Evolutionary conservation across 1,140 invertebrate species (phyloP).

Genomic region (Zeugodacus cucurbitae): DNA sequence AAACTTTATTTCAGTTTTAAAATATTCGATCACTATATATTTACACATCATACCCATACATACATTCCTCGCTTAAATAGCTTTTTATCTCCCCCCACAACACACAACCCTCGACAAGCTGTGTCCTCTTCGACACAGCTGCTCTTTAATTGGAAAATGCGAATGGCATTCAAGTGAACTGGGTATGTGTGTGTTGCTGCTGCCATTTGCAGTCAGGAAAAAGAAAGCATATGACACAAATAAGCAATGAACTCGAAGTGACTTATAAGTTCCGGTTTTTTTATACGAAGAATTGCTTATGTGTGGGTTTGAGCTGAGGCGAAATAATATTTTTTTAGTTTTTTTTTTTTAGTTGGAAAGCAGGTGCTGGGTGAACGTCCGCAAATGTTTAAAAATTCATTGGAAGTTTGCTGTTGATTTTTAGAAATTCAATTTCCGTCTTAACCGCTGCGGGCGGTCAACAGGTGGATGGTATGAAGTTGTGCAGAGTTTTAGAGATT

Average conservation of each 20-base stretch:
- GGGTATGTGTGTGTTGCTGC: background rate
- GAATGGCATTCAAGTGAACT: background rate
- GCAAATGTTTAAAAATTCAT: background rate
- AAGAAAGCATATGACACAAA: background rate
- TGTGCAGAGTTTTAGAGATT: background rate
- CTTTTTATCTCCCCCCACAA: background rate
- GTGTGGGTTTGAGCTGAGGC: background rate
- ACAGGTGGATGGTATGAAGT: background rate
- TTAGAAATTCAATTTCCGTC: background rate
- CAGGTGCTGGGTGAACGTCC: background rate
- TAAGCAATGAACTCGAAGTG: background rate
- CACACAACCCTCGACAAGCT: background rate
- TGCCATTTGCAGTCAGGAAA: background rate
- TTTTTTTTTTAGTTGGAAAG: background rate
- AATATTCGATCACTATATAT: background rate
- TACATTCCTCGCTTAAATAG: background rate
- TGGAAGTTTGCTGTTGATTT: background rate
- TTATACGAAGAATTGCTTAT: background rate
- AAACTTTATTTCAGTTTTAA: background rate
- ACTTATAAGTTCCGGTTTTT: background rate
- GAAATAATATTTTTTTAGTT: no score
- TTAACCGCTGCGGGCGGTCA: background rate
- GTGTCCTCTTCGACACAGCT: background rate
- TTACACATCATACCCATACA: background rate
- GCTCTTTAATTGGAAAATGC: constrained; percentile 21